Percentiles rank a stretch among this genome's conserved stretches.
Evolutionary conservation across 2,113 vertebrate species (phyloP).

Genomic region (Rhagologus leucostigma): DNA sequence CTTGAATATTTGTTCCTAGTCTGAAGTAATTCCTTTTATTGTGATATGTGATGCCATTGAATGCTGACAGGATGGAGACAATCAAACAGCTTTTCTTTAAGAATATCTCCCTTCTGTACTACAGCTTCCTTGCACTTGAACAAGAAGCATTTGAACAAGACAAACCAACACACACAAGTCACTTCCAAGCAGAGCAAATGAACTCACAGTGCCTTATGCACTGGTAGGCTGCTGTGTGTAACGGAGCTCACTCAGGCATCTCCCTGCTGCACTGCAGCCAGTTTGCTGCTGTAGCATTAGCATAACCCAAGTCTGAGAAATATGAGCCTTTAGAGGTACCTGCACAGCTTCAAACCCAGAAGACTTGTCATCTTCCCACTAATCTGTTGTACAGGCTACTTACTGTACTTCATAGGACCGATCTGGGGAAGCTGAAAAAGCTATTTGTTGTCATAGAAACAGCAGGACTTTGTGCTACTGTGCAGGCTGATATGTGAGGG

Average conservation of each 20-base stretch:
- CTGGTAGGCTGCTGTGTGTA: background rate
- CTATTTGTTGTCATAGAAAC: slow-evolving; percentile 68
- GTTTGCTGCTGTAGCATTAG: background rate
- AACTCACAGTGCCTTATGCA: background rate
- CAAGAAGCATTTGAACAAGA: background rate
- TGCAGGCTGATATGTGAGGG: background rate
- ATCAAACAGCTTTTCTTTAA: background rate
- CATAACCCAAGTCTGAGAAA: background rate
- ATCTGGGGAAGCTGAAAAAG: background rate
- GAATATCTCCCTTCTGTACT: background rate
- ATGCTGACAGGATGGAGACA: background rate
- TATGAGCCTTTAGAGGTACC: background rate
- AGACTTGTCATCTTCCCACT: background rate
- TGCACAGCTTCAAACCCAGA: background rate
- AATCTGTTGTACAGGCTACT: background rate
- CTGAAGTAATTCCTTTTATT: background rate
- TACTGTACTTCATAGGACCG: background rate
- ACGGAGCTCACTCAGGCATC: background rate
- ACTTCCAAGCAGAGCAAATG: background rate
- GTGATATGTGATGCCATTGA: background rate
- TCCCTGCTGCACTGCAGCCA: background rate
- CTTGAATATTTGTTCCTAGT: background rate
- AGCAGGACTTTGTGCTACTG: background rate
- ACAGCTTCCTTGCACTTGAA: background rate
- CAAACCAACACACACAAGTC: background rate